A percentile compares a stretch with the other conserved stretches of the same genome.
These are phyloP conservation scores for Neolamprologus caudopunctatus DNA, from an alignment of 2,113 vertebrate species.

Conservation along the genomic window DNA sequence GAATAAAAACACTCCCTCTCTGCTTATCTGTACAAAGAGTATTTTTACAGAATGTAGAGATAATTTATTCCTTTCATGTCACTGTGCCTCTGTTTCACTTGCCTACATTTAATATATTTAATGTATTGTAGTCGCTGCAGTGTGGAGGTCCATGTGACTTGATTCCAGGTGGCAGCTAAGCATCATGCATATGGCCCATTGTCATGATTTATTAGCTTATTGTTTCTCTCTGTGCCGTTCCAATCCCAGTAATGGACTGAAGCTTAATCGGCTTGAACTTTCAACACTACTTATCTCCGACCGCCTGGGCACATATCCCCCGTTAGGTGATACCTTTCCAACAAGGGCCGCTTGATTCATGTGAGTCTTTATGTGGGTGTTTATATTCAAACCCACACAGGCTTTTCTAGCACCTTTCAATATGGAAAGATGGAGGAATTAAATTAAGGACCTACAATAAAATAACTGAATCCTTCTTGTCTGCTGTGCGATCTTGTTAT, in stretches of 20 bases:
- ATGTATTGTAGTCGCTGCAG: neutral
- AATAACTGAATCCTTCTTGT: neutral
- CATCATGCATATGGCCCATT: conserved; percentile 35
- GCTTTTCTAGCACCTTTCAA: neutral
- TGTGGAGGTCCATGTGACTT: neutral
- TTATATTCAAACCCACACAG: neutral
- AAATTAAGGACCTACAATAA: neutral
- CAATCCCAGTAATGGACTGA: conserved; percentile 60
- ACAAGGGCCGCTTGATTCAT: neutral
- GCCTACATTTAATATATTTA: neutral
- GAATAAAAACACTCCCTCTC: neutral
- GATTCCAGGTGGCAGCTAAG: conserved; percentile 28
- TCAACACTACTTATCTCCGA: conserved; percentile 31
- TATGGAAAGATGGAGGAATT: neutral
- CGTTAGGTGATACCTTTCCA: conserved; percentile 28
- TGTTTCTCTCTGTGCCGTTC: conserved; percentile 1
- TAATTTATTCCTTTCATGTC: neutral
- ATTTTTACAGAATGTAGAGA: neutral
- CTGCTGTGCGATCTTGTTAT: neutral
- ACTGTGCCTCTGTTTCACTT: neutral
- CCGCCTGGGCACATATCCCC: neutral
- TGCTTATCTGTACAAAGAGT: neutral
- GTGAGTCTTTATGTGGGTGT: neutral
- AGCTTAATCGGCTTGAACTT: conserved; percentile 52
- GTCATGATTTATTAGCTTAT: conserved; percentile 38